These are phyloP conservation scores for Atlantisia rogersi DNA, from an alignment of 2,113 vertebrate species.

Conservation along the genomic window DNA sequence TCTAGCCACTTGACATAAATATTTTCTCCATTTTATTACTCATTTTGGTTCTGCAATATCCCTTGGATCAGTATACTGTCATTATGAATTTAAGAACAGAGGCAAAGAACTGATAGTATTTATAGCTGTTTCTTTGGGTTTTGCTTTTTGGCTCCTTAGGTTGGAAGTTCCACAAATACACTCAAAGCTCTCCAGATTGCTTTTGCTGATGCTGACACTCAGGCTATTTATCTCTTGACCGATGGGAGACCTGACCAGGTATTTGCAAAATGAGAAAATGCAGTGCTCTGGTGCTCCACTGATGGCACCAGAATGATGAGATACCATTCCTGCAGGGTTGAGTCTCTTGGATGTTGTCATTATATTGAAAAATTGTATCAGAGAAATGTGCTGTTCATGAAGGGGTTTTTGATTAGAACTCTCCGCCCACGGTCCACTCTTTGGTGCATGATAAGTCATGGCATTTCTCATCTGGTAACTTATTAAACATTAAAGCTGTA, in stretches of 20 bases:
- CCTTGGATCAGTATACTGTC: background rate
- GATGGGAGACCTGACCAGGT: slow-evolving; percentile 87
- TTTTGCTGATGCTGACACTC: slow-evolving; percentile 74
- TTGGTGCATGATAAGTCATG: background rate
- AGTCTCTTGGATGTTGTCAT: background rate
- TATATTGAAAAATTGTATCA: background rate
- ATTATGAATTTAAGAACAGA: background rate
- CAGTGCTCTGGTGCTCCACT: background rate
- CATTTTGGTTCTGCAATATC: background rate
- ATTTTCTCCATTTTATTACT: background rate
- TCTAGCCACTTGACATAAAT: background rate
- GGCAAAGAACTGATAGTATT: background rate
- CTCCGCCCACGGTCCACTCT: background rate
- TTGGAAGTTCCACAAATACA: slow-evolving; percentile 82
- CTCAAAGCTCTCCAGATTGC: slow-evolving; percentile 79
- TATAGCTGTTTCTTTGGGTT: background rate
- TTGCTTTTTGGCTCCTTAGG: slow-evolving; percentile 55
- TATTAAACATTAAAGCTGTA: background rate
- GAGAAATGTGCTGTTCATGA: background rate
- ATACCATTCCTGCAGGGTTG: background rate
- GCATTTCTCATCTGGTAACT: background rate
- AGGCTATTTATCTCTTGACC: slow-evolving; percentile 82
- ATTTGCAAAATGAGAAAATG: slow-evolving; percentile 30
- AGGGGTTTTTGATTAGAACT: background rate
- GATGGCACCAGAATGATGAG: background rate